phyloP scores from a whole-genome alignment of 2,113 vertebrate species.

The Megalops atlanticus region DNA sequence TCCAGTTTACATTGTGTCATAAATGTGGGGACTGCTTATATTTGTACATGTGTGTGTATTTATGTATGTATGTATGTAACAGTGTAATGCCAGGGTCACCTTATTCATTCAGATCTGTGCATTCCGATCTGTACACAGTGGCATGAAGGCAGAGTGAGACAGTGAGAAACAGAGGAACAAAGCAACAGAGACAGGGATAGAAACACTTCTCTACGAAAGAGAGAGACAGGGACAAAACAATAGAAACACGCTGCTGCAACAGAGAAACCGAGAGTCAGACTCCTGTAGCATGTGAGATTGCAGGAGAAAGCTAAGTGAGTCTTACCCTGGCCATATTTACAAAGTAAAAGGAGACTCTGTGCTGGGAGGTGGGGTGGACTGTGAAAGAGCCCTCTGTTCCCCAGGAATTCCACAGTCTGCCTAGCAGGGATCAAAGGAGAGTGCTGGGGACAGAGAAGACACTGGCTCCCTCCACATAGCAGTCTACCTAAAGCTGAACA shows the following conservation, averaged over 20 bases:
- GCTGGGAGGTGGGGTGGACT: constrained; percentile 44
- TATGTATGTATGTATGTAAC: too few species aligned
- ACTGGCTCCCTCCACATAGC: background rate
- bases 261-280: constrained; percentile 3
- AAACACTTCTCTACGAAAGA: too few species aligned
- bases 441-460: constrained; percentile 16
- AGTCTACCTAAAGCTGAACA: background rate
- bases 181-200: constrained; percentile 18
- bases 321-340: constrained; percentile 76
- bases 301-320: constrained; percentile 62
- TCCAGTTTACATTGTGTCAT: too few species aligned
- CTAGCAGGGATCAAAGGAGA: constrained; percentile 48
- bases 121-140: too few species aligned
- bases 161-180: too few species aligned
- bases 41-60: too few species aligned
- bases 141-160: too few species aligned
- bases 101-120: too few species aligned
- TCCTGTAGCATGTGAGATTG: constrained; percentile 42
- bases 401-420: constrained; percentile 64
- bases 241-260: too few species aligned
- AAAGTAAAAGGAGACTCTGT: constrained; percentile 60
- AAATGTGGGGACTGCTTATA: too few species aligned
- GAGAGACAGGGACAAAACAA: too few species aligned
- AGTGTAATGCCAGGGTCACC: too few species aligned
- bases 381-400: constrained; percentile 84